A percentile compares a stretch with the other conserved stretches of the same genome.
These are phyloP conservation scores for Halictus quadricinctus DNA, from an alignment of 2,888 invertebrate genomes.

Conservation along the genomic window DNA sequence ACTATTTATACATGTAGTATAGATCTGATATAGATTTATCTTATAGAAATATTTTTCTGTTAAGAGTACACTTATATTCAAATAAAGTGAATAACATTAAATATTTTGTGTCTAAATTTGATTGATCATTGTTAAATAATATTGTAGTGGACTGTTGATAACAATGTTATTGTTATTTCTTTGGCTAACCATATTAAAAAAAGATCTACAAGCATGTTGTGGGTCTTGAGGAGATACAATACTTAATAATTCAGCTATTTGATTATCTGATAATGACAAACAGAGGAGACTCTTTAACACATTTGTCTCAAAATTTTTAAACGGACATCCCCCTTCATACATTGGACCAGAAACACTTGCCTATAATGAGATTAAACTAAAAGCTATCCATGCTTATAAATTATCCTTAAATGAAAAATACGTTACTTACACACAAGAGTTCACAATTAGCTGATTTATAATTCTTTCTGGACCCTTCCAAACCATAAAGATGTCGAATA, in stretches of 20 bases:
- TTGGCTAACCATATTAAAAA: constrained; percentile 69
- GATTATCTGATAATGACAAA: constrained; percentile 62
- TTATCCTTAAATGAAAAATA: background rate
- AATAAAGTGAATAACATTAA: background rate
- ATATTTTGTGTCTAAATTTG: constrained; percentile 61
- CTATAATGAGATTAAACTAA: constrained; percentile 65
- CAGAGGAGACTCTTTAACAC: constrained; percentile 81
- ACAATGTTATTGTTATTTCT: constrained; percentile 55
- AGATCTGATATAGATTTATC: background rate
- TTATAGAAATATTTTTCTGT: background rate
- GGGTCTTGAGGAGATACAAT: constrained; percentile 64
- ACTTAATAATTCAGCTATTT: constrained; percentile 66
- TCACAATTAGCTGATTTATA: constrained; percentile 86
- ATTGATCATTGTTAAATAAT: constrained; percentile 68
- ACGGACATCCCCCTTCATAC: constrained; percentile 87
- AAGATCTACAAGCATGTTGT: constrained; percentile 72
- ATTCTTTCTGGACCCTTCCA: constrained; percentile 87
- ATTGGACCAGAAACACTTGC: constrained; percentile 79
- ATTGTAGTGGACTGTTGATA: constrained; percentile 76
- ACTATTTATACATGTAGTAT: background rate
- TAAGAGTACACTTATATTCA: background rate
- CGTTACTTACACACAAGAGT: constrained; percentile 84
- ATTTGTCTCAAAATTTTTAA: constrained; percentile 84
- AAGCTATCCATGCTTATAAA: background rate
- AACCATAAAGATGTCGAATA: constrained; percentile 88